Base-by-base conservation (phyloP, 2,113 vertebrate species). In the Phrynosoma platyrhinos region DNA sequence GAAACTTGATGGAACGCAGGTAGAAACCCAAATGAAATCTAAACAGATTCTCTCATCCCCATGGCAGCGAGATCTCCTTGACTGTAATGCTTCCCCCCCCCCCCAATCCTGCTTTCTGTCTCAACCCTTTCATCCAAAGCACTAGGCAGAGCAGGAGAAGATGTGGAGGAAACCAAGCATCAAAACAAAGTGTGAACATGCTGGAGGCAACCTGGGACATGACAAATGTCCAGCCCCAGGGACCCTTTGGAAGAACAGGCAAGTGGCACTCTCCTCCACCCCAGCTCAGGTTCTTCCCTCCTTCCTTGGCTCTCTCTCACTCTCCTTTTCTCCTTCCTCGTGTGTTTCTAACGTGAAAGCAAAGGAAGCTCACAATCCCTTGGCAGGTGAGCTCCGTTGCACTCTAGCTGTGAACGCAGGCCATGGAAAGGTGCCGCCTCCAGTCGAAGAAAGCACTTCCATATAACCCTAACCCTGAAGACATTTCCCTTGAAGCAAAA, bases 401-500 rank as follows among this genome's bases (percentile, higher is more conserved):
- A 9, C 87, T 83, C 90, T 27, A 86, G 89, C 91, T 87, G 82
- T 10, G 79, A 95, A 86, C 0, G 3, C 52, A 36, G 64, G 71
- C 42, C 87, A 0, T 6, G 1, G 91, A 79, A 55, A 5, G 90
- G 9, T 62, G 30, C 42, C 4, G 42, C 77, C 42, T 76, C 0
- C 0, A 71, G 66, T n/a, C 71, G 64, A n/a, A 85, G 62, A 14
- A 32, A 85, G 40, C n/a, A 36, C 82, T 87, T 53, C 86, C 82
- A 71, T n/a, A 18, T 74, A 12, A 1, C 23, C 88, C 76, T 88
- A 78, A 90, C 90, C 82, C 89, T n/a, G 68, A 52, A 64, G 80
- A 81, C 91, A 88, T 90, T 91, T 88, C 86, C 87, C 87, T 52
- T 69, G 53, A 69, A 90, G 90, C 85, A 87, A 30, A 76, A 40